Base-by-base conservation (phyloP, 2,797 vertebrate species). In the Sebastes diaconus region DNA sequence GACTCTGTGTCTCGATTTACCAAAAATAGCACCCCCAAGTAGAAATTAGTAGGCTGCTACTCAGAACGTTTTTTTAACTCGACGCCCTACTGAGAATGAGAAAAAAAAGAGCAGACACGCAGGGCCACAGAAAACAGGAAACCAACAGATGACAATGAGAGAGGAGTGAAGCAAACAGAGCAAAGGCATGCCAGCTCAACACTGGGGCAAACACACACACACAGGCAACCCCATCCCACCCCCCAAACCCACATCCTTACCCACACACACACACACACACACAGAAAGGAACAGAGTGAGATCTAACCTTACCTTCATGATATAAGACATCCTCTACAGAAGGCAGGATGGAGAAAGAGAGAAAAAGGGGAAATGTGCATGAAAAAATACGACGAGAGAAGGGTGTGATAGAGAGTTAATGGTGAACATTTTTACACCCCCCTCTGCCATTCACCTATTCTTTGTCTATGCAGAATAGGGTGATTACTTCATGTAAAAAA, bases 281-380 rank as follows among this genome's bases (percentile, higher is more conserved):
- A 84, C 39, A 87, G 29, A 90, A 0, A 92, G 29, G 84, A 29
- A 90, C 79, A 90, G 54, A 81, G 65, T 71, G 70, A 80, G 72
- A 90, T 95, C 97, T 97, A 97, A 95, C 96, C 98, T 99, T 99
- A 99, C 98, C 98, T 99, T 99, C 94, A 99, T 97, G 96, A 99
- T 99, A 99, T 98, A 99, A 98, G 98, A 99, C 97, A 99, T 99
- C 98, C 98, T 99, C 98, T 99, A 98, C 92, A 97, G 93, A 95
- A 93, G 96, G 95, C 95, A 96, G 96, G 95, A 96, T 95, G 96
- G 95, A 97, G 96, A 97, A 96, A 97, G 95, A 97, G 95, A 96
- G 92, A 97, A 93, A 95, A 95, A 95, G 92, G 91, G 96, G 95
- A 95, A 95, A 95, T 92, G 95, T 96, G 93, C 92, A 95, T 96